Conservation (phyloP, 2,888 invertebrate species). For the Lepidonotus clava region DNA sequence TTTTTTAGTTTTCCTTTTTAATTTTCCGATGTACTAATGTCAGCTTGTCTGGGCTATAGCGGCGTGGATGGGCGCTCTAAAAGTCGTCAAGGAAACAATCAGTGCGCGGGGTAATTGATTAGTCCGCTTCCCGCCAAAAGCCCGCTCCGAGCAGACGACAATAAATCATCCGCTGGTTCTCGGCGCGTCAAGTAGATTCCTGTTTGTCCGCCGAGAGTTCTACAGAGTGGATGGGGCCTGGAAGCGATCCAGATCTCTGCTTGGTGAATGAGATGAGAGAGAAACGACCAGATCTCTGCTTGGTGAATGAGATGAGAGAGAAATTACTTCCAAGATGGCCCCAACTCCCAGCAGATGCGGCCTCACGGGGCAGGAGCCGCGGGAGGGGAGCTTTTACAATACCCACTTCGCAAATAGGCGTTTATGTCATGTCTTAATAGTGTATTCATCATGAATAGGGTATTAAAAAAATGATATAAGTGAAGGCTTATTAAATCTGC, state of each 20-base stretch:
- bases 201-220: neutral
- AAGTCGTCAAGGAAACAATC: neutral
- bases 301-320: neutral
- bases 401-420: too few species aligned
- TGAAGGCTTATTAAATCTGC: too few species aligned
- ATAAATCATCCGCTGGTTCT: constrained; percentile 10
- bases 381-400: too few species aligned
- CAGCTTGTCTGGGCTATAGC: too few species aligned
- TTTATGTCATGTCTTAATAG: too few species aligned
- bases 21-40: too few species aligned
- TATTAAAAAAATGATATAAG: too few species aligned
- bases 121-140: neutral
- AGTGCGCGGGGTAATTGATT: neutral
- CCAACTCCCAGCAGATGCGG: neutral
- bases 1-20: too few species aligned
- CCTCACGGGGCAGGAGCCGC: neutral
- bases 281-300: too few species aligned
- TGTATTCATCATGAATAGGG: too few species aligned
- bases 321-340: too few species aligned
- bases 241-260: neutral
- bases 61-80: too few species aligned
- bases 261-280: neutral
- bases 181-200: constrained; percentile 14
- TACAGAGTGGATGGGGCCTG: neutral
- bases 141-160: neutral